phyloP scores from a whole-genome alignment of 2,113 vertebrate species.

The Phalacrocorax pelagicus region DNA sequence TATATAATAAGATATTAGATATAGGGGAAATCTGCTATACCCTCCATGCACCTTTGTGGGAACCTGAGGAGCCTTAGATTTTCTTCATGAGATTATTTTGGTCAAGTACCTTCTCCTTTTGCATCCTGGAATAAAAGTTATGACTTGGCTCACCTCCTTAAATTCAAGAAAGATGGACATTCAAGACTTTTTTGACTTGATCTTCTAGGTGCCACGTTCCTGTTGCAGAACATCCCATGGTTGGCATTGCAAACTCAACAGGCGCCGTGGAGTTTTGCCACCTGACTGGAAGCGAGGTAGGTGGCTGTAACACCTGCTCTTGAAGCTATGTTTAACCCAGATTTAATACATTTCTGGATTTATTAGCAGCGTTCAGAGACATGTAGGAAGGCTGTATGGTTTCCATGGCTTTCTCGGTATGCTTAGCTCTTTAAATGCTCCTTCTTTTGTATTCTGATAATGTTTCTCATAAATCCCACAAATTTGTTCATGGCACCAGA shows the following conservation, averaged over 20 bases:
- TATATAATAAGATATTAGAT: not conserved
- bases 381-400: not conserved
- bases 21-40: too few relatives aligned
- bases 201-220: constrained; percentile 86
- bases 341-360: not conserved
- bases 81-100: not conserved
- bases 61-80: not conserved
- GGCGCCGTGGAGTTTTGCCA: constrained; percentile 83
- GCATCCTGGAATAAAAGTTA: not conserved
- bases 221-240: constrained; percentile 74
- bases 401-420: not conserved
- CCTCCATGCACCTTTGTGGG: not conserved
- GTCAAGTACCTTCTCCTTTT: not conserved
- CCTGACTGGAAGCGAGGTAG: constrained; percentile 81
- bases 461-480: not conserved
- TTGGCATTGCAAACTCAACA: constrained; percentile 83
- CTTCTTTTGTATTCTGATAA: not conserved
- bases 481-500: not conserved
- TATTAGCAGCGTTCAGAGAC: not conserved
- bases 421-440: not conserved
- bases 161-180: not conserved
- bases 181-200: not conserved
- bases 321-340: not conserved
- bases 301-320: not conserved
- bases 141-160: not conserved